A percentile compares a stretch with the other conserved stretches of the same genome.
Evolutionary conservation across 64 coral and sea anemone species (phyloP).

Genomic region (Porites lutea): DNA sequence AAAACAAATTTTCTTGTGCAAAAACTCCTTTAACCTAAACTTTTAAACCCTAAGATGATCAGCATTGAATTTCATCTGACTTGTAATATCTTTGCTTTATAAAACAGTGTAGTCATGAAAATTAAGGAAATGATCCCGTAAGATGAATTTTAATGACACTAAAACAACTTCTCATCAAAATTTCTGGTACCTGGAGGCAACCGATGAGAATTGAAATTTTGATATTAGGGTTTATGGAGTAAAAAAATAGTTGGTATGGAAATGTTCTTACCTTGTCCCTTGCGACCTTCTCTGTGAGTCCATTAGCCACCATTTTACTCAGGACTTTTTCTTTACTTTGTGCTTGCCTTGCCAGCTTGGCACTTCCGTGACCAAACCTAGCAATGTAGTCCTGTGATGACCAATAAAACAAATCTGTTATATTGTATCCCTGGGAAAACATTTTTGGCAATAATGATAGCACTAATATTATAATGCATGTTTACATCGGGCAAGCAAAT

Average conservation of each 20-base stretch:
- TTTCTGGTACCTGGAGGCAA: neutral
- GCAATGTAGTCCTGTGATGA: constrained; percentile 92
- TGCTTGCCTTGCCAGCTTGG: constrained; percentile 96
- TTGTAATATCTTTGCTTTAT: no score
- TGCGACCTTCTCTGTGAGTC: constrained; percentile 88
- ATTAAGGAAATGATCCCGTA: no score
- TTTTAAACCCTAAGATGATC: no score
- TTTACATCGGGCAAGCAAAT: no score
- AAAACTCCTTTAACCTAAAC: no score
- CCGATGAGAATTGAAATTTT: neutral
- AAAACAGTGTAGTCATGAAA: no score
- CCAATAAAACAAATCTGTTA: neutral
- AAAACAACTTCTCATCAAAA: neutral
- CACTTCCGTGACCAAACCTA: constrained; percentile 97
- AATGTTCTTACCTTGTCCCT: constrained; percentile 73
- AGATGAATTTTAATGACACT: no score
- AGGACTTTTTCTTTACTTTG: constrained; percentile 99
- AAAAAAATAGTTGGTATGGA: neutral
- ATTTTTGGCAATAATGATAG: no score
- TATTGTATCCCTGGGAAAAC: neutral
- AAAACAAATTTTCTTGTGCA: no score
- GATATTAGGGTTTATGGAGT: neutral
- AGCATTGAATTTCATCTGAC: no score
- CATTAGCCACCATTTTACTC: constrained; percentile 96
- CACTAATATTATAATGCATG: no score